Conservation (phyloP, 2,113 vertebrate genomes). For the Psilopsiagon aurifrons region DNA sequence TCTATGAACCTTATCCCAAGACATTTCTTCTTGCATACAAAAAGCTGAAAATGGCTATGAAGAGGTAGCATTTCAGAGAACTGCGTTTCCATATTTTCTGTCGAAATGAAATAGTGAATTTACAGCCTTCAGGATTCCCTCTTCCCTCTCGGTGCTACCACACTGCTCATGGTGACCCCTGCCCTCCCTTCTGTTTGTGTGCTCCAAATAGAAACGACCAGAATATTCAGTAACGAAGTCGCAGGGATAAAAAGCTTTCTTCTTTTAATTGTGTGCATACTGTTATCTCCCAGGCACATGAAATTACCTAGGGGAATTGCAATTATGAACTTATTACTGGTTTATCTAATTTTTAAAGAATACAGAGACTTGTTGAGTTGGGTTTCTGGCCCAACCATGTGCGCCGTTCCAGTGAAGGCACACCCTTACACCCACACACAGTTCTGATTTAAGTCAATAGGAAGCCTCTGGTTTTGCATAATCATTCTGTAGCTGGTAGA, state of each 20-base stretch:
- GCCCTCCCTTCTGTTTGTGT: not conserved
- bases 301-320: constrained; percentile 51
- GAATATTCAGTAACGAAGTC: not conserved
- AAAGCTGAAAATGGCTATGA: not conserved
- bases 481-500: constrained; percentile 5
- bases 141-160: not conserved
- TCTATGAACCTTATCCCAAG: constrained; percentile 12
- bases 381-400: not conserved
- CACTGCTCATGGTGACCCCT: not conserved
- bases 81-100: not conserved
- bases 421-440: constrained; percentile 50
- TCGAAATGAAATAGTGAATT: not conserved
- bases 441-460: constrained; percentile 34
- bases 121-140: constrained; percentile 1
- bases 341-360: constrained; percentile 59
- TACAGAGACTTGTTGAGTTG: constrained; percentile 34
- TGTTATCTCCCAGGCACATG: constrained; percentile 40
- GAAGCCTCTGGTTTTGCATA: constrained; percentile 56
- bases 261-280: constrained; percentile 22
- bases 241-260: constrained; percentile 29
- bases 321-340: constrained; percentile 45
- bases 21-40: not conserved
- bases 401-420: constrained; percentile 3
- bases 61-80: not conserved
- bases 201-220: not conserved